Percentiles rank a stretch among this genome's conserved stretches.
phyloP scores from a whole-genome alignment of 2,797 vertebrate genomes.

The Lutjanus campechanus region DNA sequence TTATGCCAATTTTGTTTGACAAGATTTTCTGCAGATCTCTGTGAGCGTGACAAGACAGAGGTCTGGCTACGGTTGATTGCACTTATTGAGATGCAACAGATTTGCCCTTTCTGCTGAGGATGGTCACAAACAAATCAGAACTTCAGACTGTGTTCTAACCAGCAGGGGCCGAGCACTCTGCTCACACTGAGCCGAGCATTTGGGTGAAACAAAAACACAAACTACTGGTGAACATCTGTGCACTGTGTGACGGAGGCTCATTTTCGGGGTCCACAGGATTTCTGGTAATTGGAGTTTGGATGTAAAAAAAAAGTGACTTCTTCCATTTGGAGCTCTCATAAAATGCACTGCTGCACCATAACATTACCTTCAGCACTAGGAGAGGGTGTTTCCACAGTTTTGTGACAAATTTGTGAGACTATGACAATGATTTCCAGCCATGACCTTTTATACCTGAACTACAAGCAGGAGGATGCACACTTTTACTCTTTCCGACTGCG shows the following conservation, averaged over 20 bases:
- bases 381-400: background rate
- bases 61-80: conserved; percentile 5
- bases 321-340: background rate
- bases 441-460: too few relatives aligned
- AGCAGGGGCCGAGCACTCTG: background rate
- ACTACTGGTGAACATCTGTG: background rate
- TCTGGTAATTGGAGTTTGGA: background rate
- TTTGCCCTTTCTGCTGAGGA: background rate
- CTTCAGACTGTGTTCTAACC: background rate
- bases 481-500: too few relatives aligned
- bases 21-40: conserved; percentile 12
- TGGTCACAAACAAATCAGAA: conserved; percentile 4
- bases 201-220: background rate
- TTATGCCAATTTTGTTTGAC: conserved; percentile 33
- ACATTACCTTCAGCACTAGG: background rate
- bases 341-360: background rate
- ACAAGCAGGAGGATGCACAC: too few relatives aligned
- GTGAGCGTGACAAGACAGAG: conserved; percentile 15
- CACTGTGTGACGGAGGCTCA: background rate
- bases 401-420: too few relatives aligned
- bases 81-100: conserved; percentile 27
- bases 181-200: too few relatives aligned
- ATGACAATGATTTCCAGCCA: too few relatives aligned
- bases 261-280: background rate
- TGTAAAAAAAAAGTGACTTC: background rate